These are phyloP conservation scores for Branchipolynoe longqiensis DNA, from an alignment of 2,888 invertebrate genomes.

Conservation along the genomic window DNA sequence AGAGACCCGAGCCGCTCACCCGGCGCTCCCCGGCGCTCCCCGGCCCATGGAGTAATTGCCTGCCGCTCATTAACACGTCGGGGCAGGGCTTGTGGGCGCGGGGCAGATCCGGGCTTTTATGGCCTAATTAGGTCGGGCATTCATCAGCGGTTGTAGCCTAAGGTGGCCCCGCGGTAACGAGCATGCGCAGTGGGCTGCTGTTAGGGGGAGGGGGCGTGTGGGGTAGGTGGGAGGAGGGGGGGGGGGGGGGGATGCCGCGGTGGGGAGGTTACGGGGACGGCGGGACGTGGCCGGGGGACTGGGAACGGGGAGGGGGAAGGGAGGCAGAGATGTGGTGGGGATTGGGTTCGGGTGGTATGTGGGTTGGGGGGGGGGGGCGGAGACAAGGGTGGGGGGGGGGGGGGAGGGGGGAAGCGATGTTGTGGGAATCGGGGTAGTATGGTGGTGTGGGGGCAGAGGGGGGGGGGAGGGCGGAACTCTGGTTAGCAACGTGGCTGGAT, in stretches of 20 bases:
- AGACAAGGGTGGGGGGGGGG: too few relatives aligned
- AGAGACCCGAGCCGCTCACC: slow-evolving; percentile 21
- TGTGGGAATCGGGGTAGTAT: background rate
- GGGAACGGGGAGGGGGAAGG: too few relatives aligned
- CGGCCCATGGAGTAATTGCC: background rate
- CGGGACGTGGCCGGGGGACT: too few relatives aligned
- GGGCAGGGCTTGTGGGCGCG: background rate
- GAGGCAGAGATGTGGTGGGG: background rate
- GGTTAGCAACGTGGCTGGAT: too few relatives aligned
- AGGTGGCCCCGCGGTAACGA: background rate
- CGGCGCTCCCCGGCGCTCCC: background rate
- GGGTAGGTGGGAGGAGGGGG: background rate
- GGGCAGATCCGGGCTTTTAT: slow-evolving; percentile 39
- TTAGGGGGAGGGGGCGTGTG: background rate
- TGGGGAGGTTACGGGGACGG: too few relatives aligned
- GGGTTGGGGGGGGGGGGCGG: too few relatives aligned
- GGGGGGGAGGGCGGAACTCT: too few relatives aligned
- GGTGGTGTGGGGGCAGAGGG: too few relatives aligned
- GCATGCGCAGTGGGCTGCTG: background rate
- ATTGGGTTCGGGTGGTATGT: background rate
- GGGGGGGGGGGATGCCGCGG: too few relatives aligned
- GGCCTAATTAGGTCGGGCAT: slow-evolving; percentile 52
- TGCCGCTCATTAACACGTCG: slow-evolving; percentile 46
- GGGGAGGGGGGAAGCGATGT: too few relatives aligned
- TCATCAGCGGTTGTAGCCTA: slow-evolving; percentile 26